Evolutionary conservation across 2,888 invertebrate species (phyloP).

Genomic region (Incurvaria masculella): DNA sequence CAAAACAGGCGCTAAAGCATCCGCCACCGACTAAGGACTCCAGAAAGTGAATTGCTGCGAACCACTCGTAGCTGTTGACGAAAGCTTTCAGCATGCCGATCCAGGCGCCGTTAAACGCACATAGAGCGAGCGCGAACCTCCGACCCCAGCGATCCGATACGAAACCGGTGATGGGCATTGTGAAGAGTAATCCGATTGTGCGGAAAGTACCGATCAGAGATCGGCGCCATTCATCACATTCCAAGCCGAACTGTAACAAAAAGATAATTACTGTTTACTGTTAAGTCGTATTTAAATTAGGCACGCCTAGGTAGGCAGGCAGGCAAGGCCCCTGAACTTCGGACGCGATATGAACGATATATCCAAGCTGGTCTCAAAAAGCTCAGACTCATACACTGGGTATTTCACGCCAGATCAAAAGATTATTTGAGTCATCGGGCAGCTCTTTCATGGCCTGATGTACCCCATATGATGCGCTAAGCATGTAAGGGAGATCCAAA

Average conservation of each 20-base stretch:
- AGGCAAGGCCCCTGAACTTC: too few relatives aligned
- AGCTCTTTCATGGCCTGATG: too few relatives aligned
- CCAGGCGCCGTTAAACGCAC: conserved; percentile 37
- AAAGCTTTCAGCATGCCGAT: conserved; percentile 39
- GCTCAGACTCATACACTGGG: too few relatives aligned
- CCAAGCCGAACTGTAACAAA: conserved; percentile 39
- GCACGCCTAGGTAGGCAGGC: too few relatives aligned
- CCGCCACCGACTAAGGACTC: conserved; percentile 45
- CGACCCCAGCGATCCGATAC: conserved; percentile 63
- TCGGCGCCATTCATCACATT: conserved; percentile 67
- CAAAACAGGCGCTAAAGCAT: conserved; percentile 30
- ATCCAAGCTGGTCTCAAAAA: too few relatives aligned
- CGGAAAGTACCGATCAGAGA: conserved; percentile 73
- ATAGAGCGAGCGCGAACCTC: conserved; percentile 36
- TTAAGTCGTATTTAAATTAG: too few relatives aligned
- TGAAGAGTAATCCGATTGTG: conserved; percentile 69
- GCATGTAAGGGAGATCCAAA: too few relatives aligned
- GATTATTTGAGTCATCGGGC: too few relatives aligned
- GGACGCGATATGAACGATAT: conserved; percentile 1
- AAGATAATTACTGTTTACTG: too few relatives aligned
- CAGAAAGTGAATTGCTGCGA: conserved; percentile 35
- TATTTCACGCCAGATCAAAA: too few relatives aligned
- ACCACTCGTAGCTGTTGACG: conserved; percentile 43
- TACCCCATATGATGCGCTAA: too few relatives aligned
- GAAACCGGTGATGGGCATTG: conserved; percentile 66